Evolutionary conservation across 2,888 invertebrate genomes (phyloP).

Genomic region (Caprella mutica): DNA sequence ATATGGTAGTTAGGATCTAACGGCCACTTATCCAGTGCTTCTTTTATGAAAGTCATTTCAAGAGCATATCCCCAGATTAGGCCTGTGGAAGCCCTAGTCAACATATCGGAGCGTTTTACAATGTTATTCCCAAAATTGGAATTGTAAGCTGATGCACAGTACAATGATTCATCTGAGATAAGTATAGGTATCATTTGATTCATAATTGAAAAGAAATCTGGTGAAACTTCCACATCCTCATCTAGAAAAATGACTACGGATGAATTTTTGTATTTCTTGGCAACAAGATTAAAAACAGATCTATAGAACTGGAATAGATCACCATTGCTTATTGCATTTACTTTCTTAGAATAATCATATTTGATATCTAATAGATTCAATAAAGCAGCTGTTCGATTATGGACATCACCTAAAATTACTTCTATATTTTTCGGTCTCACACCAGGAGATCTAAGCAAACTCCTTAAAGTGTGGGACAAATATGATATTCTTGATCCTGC

Average conservation of each 20-base stretch:
- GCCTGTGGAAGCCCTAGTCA: conserved; percentile 19
- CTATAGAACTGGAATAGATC: conserved; percentile 27
- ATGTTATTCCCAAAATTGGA: not conserved
- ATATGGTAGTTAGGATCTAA: not conserved
- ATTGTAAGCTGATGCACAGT: conserved; percentile 21
- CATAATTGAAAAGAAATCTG: conserved; percentile 32
- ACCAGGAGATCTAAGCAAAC: conserved; percentile 18
- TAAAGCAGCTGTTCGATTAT: conserved; percentile 11
- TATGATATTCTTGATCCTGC: conserved; percentile 26
- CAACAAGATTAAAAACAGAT: conserved; percentile 15
- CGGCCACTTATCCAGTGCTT: conserved; percentile 22
- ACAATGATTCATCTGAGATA: conserved; percentile 17
- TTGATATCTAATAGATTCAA: conserved; percentile 16
- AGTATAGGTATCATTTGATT: conserved; percentile 27
- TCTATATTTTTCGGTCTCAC: conserved; percentile 16
- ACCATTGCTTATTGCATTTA: conserved; percentile 9
- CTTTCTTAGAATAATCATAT: conserved; percentile 7
- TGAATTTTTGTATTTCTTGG: conserved; percentile 10
- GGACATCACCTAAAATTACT: conserved; percentile 20
- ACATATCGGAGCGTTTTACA: not conserved
- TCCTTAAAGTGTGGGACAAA: conserved; percentile 25
- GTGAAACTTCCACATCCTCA: conserved; percentile 30
- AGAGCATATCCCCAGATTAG: conserved; percentile 30
- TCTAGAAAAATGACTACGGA: conserved; percentile 24
- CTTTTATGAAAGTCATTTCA: conserved; percentile 12